phyloP scores from a whole-genome alignment of 1,140 invertebrate genomes.

The Drosophila littoralis region DNA sequence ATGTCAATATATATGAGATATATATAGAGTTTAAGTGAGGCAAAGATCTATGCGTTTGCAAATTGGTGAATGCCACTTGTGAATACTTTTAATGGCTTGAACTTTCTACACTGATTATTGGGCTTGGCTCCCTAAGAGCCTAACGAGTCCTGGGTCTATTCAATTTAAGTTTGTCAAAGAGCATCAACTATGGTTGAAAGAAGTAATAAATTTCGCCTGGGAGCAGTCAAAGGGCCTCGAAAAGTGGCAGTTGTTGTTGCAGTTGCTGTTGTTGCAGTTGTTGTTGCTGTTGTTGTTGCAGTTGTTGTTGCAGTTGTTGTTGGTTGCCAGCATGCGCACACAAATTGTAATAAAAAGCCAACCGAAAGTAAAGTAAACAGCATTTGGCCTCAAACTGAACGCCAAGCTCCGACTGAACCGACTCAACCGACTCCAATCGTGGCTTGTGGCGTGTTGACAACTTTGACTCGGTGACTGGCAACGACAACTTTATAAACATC shows the following conservation, averaged over 20 bases:
- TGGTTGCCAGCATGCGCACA: slow-evolving; percentile 16
- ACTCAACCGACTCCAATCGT: slow-evolving; percentile 37
- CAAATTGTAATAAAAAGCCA: slow-evolving; percentile 52
- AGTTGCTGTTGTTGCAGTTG: slow-evolving; percentile 7
- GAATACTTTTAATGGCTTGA: slow-evolving; percentile 19
- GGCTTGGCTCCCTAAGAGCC: not conserved
- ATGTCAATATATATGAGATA: no score
- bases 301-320: not conserved
- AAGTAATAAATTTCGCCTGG: slow-evolving; percentile 48
- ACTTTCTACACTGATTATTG: slow-evolving; percentile 27
- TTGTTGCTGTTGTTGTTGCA: slow-evolving; percentile 8
- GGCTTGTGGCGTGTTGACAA: slow-evolving; percentile 56
- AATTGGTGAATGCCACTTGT: slow-evolving; percentile 17
- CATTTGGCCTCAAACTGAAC: slow-evolving; percentile 40
- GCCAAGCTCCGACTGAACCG: slow-evolving; percentile 1
- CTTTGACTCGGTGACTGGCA: slow-evolving; percentile 49
- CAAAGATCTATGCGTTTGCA: not conserved
- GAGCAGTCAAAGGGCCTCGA: slow-evolving; percentile 34
- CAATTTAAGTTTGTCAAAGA: slow-evolving; percentile 54
- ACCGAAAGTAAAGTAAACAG: slow-evolving; percentile 56
- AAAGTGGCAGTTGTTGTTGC: slow-evolving; percentile 12
- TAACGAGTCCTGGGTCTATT: slow-evolving; percentile 27
- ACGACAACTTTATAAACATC: slow-evolving; percentile 63
- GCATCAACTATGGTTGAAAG: slow-evolving; percentile 38
- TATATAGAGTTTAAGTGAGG: not conserved